phyloP scores from a whole-genome alignment of 1,140 invertebrate genomes.

The Drosophila melanica region DNA sequence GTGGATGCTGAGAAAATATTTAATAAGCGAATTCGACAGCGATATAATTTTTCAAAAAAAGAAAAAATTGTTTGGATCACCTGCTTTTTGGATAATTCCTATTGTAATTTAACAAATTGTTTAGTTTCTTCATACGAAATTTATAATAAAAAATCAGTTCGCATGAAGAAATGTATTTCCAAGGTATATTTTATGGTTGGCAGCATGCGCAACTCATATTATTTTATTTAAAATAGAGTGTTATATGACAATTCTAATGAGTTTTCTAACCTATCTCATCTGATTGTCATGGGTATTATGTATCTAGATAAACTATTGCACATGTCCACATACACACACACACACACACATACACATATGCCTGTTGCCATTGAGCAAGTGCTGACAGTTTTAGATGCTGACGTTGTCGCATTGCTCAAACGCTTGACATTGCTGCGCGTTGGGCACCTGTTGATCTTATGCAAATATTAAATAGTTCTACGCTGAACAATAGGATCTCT shows the following conservation, averaged over 20 bases:
- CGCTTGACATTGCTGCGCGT: conserved; percentile 38
- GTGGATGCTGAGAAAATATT: background rate
- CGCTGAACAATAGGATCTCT: conserved; percentile 63
- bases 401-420: conserved; percentile 47
- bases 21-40: no score
- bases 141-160: no score
- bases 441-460: conserved; percentile 72
- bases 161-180: no score
- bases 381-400: conserved; percentile 43
- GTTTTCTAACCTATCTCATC: background rate
- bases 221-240: no score
- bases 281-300: background rate
- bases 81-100: no score
- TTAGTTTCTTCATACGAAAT: no score
- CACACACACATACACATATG: background rate
- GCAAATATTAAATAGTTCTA: conserved; percentile 71
- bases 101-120: no score
- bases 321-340: background rate
- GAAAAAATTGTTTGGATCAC: no score
- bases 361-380: conserved; percentile 27
- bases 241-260: no score
- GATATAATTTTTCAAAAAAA: no score
- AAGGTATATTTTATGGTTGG: no score
- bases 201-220: no score
- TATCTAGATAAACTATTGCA: background rate